phyloP scores from a whole-genome alignment of 2,113 vertebrate genomes.

The Eudyptes chrysolophus region DNA sequence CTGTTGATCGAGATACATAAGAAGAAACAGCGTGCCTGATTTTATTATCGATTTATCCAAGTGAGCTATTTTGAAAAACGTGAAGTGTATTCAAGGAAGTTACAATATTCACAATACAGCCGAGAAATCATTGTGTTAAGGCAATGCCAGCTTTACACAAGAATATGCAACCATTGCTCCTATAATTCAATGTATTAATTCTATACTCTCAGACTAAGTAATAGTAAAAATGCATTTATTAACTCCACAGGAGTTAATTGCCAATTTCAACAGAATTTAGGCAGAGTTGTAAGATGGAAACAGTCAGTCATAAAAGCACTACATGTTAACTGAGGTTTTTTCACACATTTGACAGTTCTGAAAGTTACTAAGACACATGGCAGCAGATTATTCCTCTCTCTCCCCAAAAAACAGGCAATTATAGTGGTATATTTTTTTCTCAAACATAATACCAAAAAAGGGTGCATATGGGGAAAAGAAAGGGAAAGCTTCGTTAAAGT shows the following conservation, averaged over 20 bases:
- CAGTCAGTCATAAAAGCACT: constrained; percentile 29
- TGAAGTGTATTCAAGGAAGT: not conserved
- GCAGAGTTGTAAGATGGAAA: constrained; percentile 32
- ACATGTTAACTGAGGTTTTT: not conserved
- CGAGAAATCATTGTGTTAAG: not conserved
- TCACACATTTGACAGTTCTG: constrained; percentile 36
- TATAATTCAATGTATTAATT: not conserved
- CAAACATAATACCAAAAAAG: not conserved
- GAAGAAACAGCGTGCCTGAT: fast-evolving
- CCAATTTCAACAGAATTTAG: not conserved
- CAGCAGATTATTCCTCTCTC: not conserved
- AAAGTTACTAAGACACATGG: not conserved
- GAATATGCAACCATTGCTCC: not conserved
- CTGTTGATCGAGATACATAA: not conserved
- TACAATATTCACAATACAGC: not conserved
- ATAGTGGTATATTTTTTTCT: not conserved
- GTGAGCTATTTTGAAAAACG: not conserved
- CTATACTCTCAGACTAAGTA: not conserved
- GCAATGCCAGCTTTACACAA: not conserved
- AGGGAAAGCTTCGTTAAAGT: not conserved
- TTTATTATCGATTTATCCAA: not conserved
- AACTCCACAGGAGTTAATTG: constrained; percentile 1
- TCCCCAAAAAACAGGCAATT: not conserved
- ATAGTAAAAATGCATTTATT: constrained; percentile 30
- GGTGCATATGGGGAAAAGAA: not conserved